Evolutionary conservation across 2,113 vertebrate genomes (phyloP), one percentile per base, ranked within the genome.

Genomic region (Cacatua alba): DNA sequence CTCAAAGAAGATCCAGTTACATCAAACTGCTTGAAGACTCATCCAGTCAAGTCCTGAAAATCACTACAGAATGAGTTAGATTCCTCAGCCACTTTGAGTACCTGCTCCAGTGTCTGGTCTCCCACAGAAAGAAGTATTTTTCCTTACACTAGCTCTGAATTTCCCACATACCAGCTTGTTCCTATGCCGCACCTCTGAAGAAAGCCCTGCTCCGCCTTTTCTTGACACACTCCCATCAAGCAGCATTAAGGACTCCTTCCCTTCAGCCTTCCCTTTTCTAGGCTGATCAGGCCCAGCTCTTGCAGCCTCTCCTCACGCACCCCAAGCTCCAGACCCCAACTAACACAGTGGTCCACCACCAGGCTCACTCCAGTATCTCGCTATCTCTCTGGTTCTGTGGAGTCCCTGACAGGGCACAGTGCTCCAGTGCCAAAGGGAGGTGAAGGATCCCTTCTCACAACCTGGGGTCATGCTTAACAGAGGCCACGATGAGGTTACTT

Each of bases 1-100:
- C 14, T 55, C 41, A 46, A 6, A 84, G 39, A 14, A 62, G 9
- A 53, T 18, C 39, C 12, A 72, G 16, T 41, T 60, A 4, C 7
- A 69, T 35, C 23, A 76, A 14, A 52, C 13, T 43, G 29, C 62
- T 71, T 26, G 13, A 33, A 63, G 33, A 64, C 17, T 78, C 2
- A 2, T 16, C 19, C 33, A 70, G 13, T 33, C 8, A 39, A 10
- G 28, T 71, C 44, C 23, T 41, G 10, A 62, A 3, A 59, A 71
- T 4, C 1, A 4, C 11, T 68, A 64, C 0, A 70, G 13, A 57
- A 53, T 11, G 18, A 51, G 6, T 39, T 0, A 26, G 12, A 49
- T n/a, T 70, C 17, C 24, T 62, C 26, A 39, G 13, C 2, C 35
- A 70, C 26, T 79, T 23, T 4, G 26, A 13, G 7, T 8, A 59